Base-by-base conservation (phyloP, 2,888 invertebrate species). In the Cecidostiba fungosa region DNA sequence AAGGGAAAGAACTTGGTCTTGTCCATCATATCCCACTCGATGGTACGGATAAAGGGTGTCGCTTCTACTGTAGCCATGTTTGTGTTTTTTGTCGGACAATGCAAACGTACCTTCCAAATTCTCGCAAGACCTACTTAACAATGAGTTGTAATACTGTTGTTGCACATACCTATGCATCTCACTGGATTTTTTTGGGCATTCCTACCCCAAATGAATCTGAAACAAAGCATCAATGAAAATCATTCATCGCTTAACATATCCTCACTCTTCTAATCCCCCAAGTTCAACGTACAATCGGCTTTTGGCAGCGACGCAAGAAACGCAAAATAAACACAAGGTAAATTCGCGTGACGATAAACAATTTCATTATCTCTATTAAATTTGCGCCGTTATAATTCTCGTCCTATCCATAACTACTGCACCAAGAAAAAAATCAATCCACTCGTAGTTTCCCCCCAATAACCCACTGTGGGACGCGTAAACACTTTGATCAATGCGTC, bases 1-100 rank as follows among this genome's bases (percentile, higher is more conserved):
- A 99, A 94, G 0, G 99, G 98, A 92, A 98, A 98, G 93, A 99
- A 99, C 92, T 98, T 98, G 74, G 95, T 95, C 91, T 98, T 98
- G 93, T 99, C 97, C 98, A 99, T 97, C 99, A 99, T 99, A 89
- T 98, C 96, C 97, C 99, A 98, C 94, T 99, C 99, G 87, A 99
- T 98, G 8, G 97, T 98, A 39, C 96, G 96, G 87, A 97, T 97
- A 82, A 96, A 95, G 26, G 93, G 93, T 6, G 95, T 95, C 19
- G 94, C 94, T 89, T 96, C 96, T 39, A 95, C 95, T 92, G 95
- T 91, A 88, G 93, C 91, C 93, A 93, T 93, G 85, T 89, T 90
- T 86, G 26, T 82, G 54, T 50, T 84, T 69, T 66, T 16, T 29
- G 19, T 4, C 1, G 82, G 50, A 36, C 70, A 59, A 62, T 80